Conservation (phyloP, 2,113 vertebrate species). For the Atherinomorus stipes region DNA sequence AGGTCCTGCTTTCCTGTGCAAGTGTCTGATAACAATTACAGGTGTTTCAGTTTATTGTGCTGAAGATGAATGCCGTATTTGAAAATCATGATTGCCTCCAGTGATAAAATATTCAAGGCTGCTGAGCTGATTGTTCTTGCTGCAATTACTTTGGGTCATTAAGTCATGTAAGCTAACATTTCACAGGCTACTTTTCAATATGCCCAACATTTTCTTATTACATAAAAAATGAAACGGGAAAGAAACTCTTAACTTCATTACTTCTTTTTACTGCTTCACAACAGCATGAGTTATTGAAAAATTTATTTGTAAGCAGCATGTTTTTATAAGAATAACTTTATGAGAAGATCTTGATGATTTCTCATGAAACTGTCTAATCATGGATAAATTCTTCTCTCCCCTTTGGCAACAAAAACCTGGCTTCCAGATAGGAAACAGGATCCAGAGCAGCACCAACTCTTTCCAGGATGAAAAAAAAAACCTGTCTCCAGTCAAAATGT, state of each 20-base stretch:
- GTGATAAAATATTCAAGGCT: neutral
- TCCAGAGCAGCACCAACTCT: too few species aligned
- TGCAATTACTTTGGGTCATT: constrained; percentile 5
- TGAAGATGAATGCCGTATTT: constrained; percentile 34
- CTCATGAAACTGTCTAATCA: neutral
- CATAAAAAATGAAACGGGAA: too few species aligned
- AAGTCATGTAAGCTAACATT: neutral
- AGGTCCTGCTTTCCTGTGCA: constrained; percentile 61
- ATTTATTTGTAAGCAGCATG: too few species aligned
- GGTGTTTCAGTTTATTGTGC: constrained; percentile 69
- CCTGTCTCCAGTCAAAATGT: too few species aligned
- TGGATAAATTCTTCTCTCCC: neutral
- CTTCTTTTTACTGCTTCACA: too few species aligned
- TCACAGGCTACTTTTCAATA: neutral
- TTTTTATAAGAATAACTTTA: too few species aligned
- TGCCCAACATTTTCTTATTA: too few species aligned
- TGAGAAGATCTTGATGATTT: neutral
- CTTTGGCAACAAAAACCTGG: neutral
- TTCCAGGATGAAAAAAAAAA: too few species aligned
- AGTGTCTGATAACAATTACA: constrained; percentile 79
- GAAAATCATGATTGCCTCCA: constrained; percentile 25
- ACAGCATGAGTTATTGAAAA: too few species aligned
- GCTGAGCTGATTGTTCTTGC: constrained; percentile 3
- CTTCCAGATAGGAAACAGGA: too few species aligned
- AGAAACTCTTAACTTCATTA: too few species aligned